These are phyloP conservation scores for Passer montanus DNA, from an alignment of 2,113 vertebrate species.

Conservation along the genomic window DNA sequence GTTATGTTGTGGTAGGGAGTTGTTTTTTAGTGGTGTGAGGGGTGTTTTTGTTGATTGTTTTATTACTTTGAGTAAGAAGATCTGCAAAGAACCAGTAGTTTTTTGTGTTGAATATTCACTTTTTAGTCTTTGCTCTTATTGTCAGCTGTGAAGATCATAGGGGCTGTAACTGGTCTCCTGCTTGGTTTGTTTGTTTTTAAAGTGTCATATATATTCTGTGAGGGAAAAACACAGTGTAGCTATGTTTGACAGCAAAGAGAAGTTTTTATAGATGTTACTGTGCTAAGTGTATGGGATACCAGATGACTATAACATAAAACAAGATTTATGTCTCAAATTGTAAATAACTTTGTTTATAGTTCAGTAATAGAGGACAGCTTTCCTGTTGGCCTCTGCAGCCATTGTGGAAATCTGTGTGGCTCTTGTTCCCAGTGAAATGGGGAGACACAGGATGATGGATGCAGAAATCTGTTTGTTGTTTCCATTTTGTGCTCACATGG, in stretches of 20 bases:
- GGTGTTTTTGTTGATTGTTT: background rate
- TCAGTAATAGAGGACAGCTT: background rate
- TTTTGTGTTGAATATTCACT: background rate
- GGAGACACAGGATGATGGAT: background rate
- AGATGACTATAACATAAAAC: background rate
- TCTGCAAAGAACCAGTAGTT: background rate
- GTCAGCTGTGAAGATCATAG: background rate
- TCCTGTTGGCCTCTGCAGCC: background rate
- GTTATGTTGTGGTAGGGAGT: background rate
- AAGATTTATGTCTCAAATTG: background rate
- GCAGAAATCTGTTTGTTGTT: background rate
- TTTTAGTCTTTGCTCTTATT: background rate
- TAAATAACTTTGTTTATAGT: background rate
- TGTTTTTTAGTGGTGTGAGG: background rate
- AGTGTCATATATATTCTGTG: background rate
- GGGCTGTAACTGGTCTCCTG: background rate
- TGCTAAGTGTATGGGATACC: background rate
- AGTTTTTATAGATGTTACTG: background rate
- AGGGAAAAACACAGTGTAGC: background rate
- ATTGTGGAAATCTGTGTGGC: fast-evolving
- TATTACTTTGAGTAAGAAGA: background rate
- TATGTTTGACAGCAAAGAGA: background rate
- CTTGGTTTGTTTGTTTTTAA: background rate
- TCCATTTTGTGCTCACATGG: background rate
- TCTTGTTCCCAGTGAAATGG: background rate